Evolutionary conservation across 2,888 invertebrate species (phyloP).

Genomic region (Alviniconcha strummeri): DNA sequence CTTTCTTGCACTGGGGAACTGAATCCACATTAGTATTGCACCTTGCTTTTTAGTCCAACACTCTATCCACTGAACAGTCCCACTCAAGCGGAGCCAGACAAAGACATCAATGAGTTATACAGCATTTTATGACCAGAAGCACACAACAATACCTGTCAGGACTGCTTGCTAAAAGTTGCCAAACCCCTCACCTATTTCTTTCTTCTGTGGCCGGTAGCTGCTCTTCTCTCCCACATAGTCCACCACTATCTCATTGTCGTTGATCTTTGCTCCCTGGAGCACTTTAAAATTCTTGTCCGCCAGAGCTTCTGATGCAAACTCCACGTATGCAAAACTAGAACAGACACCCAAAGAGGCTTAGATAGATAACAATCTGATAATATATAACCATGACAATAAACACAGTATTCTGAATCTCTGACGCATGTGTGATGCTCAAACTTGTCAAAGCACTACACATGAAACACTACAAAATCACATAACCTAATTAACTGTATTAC

Average conservation of each 20-base stretch:
- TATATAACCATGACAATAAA: not conserved
- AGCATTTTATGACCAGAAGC: too few relatives aligned
- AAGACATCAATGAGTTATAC: too few relatives aligned
- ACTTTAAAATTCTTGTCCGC: constrained; percentile 47
- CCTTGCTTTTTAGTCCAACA: too few relatives aligned
- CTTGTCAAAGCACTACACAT: not conserved
- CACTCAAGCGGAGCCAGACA: too few relatives aligned
- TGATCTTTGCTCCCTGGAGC: constrained; percentile 35
- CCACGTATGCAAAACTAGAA: constrained; percentile 48
- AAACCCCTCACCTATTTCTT: constrained; percentile 13
- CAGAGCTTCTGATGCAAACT: constrained; percentile 45
- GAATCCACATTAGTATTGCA: too few relatives aligned
- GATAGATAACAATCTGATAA: too few relatives aligned
- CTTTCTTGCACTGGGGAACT: too few relatives aligned
- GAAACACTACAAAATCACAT: too few relatives aligned
- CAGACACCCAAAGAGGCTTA: not conserved
- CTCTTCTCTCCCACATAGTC: constrained; percentile 52
- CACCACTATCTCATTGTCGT: constrained; percentile 39
- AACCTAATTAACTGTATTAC: too few relatives aligned
- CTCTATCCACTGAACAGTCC: too few relatives aligned
- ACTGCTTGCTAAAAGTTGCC: not conserved
- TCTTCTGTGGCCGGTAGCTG: constrained; percentile 21
- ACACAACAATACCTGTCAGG: too few relatives aligned
- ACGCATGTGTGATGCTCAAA: not conserved
- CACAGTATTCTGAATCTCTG: not conserved